phyloP scores from a whole-genome alignment of 2,797 vertebrate species.

The Australoheros facetus region DNA sequence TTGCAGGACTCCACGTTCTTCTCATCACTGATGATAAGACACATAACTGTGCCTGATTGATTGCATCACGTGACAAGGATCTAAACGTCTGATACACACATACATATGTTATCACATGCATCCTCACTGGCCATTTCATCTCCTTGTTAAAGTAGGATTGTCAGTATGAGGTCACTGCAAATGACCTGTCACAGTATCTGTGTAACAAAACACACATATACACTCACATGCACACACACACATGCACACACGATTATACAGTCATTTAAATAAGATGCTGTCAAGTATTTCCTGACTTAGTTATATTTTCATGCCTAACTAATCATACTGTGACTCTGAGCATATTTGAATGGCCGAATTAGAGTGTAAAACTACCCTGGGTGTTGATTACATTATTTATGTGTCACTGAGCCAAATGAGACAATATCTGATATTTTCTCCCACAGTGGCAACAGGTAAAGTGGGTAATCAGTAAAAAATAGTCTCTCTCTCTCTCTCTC shows the following conservation, averaged over 20 bases:
- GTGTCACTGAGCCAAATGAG: conserved; percentile 45
- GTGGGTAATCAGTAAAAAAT: conserved; percentile 57
- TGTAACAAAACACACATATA: not conserved
- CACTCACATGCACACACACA: not conserved
- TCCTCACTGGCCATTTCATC: not conserved
- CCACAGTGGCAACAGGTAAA: conserved; percentile 65
- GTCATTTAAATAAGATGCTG: not conserved
- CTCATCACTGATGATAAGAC: not conserved
- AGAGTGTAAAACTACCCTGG: conserved; percentile 4
- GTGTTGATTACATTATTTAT: conserved; percentile 18
- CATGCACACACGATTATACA: not conserved
- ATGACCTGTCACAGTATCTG: not conserved
- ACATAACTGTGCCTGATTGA: not conserved
- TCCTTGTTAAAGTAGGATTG: not conserved
- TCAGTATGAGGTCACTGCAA: not conserved
- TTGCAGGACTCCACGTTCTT: not conserved
- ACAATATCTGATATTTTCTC: conserved; percentile 51
- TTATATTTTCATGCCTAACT: conserved; percentile 25
- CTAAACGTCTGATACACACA: not conserved
- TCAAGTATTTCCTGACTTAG: not conserved
- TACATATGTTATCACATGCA: not conserved
- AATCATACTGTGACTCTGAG: not conserved
- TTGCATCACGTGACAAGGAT: not conserved
- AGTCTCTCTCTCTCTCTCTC: not conserved
- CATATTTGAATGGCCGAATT: conserved; percentile 42